Percentiles rank a stretch among this genome's conserved stretches.
phyloP scores from a whole-genome alignment of 1,140 invertebrate species.

The Ceratosolen fusciceps region DNA sequence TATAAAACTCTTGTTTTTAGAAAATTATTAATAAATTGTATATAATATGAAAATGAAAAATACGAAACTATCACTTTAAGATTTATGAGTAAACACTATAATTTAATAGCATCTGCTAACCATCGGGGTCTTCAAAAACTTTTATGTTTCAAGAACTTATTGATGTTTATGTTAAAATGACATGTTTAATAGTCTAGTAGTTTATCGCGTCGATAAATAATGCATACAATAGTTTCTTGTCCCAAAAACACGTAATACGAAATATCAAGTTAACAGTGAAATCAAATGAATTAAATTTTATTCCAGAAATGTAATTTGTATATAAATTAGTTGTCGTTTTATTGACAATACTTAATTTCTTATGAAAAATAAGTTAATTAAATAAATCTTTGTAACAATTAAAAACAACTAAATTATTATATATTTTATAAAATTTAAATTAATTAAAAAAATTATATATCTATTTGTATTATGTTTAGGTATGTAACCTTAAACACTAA shows the following conservation, averaged over 20 bases:
- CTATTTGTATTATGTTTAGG: too few species aligned
- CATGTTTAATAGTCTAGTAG: constrained; percentile 51
- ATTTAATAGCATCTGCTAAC: constrained; percentile 53
- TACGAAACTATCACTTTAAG: background rate
- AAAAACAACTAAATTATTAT: too few species aligned
- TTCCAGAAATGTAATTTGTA: too few species aligned
- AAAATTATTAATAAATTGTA: background rate
- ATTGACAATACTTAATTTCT: too few species aligned
- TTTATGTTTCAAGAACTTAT: constrained; percentile 52
- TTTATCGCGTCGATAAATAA: constrained; percentile 59
- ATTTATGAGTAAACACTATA: background rate
- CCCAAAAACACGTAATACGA: background rate
- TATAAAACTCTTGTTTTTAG: too few species aligned
- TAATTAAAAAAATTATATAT: too few species aligned
- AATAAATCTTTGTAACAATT: too few species aligned
- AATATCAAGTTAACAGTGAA: constrained; percentile 25
- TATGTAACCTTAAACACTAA: too few species aligned
- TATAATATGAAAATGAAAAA: background rate
- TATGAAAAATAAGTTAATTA: too few species aligned
- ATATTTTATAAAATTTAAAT: too few species aligned
- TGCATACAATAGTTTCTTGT: constrained; percentile 9
- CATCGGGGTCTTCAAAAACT: constrained; percentile 42
- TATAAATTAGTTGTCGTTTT: too few species aligned
- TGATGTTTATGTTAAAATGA: constrained; percentile 59
- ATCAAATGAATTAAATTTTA: too few species aligned